Evolutionary conservation across 2,888 invertebrate genomes (phyloP).

Genomic region (Eudasyphora cyanicolor): DNA sequence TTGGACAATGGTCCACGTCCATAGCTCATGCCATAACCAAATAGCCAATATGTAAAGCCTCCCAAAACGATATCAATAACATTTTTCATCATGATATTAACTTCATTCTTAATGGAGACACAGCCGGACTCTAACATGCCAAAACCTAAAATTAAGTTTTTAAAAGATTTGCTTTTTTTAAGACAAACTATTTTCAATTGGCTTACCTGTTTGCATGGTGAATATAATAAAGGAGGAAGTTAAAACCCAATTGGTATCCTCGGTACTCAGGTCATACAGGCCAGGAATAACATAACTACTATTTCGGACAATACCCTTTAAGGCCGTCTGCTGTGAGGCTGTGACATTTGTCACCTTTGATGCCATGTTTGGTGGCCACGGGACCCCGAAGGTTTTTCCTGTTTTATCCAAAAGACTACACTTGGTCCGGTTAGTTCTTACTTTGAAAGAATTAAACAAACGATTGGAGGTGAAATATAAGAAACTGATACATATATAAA

Average conservation of each 20-base stretch:
- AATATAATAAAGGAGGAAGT: slow-evolving; percentile 94
- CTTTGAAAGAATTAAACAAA: slow-evolving; percentile 37
- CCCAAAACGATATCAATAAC: slow-evolving; percentile 95
- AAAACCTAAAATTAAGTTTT: slow-evolving; percentile 85
- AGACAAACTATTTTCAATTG: neutral
- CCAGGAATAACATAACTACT: slow-evolving; percentile 81
- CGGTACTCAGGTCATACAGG: slow-evolving; percentile 85
- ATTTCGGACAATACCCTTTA: slow-evolving; percentile 76
- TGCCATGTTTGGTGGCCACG: slow-evolving; percentile 68
- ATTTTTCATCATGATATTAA: slow-evolving; percentile 99
- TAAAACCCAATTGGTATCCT: slow-evolving; percentile 94
- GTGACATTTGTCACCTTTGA: slow-evolving; percentile 74
- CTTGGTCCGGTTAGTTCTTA: neutral
- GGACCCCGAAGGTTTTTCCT: neutral
- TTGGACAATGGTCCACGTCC: slow-evolving; percentile 88
- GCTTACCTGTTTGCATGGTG: slow-evolving; percentile 94
- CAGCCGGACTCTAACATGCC: slow-evolving; percentile 96
- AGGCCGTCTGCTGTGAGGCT: slow-evolving; percentile 73
- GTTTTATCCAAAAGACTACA: neutral
- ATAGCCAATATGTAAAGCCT: slow-evolving; percentile 94
- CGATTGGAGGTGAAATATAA: slow-evolving; percentile 15
- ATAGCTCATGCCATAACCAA: slow-evolving; percentile 95
- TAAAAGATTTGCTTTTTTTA: neutral
- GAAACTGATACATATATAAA: neutral
- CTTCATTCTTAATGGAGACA: slow-evolving; percentile 95